Base-by-base conservation (phyloP, 2,797 vertebrate genomes). In the Antrozous pallidus region DNA sequence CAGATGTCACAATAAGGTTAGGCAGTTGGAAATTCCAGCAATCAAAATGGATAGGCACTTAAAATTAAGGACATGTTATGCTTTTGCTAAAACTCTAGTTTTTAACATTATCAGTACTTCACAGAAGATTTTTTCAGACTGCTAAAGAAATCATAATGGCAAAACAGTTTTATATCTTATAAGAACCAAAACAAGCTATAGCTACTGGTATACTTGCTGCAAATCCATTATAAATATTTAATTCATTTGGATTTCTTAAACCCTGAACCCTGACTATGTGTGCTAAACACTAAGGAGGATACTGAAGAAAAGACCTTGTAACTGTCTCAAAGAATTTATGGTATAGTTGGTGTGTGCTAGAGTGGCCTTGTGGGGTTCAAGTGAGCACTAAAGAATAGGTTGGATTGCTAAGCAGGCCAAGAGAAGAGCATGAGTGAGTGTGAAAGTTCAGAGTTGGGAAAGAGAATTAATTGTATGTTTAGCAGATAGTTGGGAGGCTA, bases 1-100 rank as follows among this genome's bases (percentile, higher is more conserved):
- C 56, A 90, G 75, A 95, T 91, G 45, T 91, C 78, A 94, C 51
- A 42, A 92, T 93, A 95, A 94, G 92, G 94, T 78, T 88, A 95
- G 92, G 78, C 54, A 94, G 94, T 73, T 92, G 80, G 89, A 95
- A 97, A 97, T 93, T 79, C 75, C 63, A 16, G 3, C 85, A 89
- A 94, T 89, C 22, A 69, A 94, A 93, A 93, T 47, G 42, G 92
- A 89, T 58, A 96, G 49, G 80, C 71, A 74, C 61, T 96, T 93
- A 92, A 95, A 96, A 96, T 40, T 90, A 93, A 97, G 74, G 88
- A 83, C 63, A 58, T 42, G n/a, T n/a, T 63, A 24, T 47, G 54
- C 77, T 94, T 95, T 90, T 47, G 5, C 36, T 96, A 74, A 67
- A 7, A 56, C 28, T 80, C 47, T 90, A 51, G 26, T 74, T 89